phyloP scores from a whole-genome alignment of 1,140 invertebrate genomes.

The Rhopalosiphum maidis region DNA sequence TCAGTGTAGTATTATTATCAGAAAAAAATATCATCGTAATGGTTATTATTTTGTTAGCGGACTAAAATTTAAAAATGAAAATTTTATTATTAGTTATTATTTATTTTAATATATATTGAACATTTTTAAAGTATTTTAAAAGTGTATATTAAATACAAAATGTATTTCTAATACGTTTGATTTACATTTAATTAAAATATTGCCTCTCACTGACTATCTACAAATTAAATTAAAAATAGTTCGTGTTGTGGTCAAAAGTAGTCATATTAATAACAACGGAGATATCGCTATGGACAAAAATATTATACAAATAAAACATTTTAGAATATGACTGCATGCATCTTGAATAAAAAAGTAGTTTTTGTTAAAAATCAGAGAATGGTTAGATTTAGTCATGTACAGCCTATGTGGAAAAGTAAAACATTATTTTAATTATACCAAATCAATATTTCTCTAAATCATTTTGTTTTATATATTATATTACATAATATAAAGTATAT shows the following conservation, averaged over 20 bases:
- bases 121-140: no score
- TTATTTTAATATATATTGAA: no score
- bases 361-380: not conserved
- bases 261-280: not conserved
- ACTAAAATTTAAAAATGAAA: no score
- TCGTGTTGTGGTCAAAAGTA: not conserved
- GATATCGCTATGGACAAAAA: not conserved
- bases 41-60: no score
- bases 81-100: no score
- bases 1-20: no score
- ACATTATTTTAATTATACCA: not conserved
- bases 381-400: not conserved
- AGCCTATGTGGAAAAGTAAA: not conserved
- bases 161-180: no score
- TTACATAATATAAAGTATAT: not conserved
- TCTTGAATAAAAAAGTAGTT: not conserved
- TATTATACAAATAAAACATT: not conserved
- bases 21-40: no score
- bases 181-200: no score
- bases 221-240: conserved; percentile 2
- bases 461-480: not conserved
- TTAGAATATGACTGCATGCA: not conserved
- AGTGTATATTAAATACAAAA: no score
- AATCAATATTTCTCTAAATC: not conserved
- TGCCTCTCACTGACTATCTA: not conserved